Percentiles rank a stretch among this genome's conserved stretches.
Conservation (phyloP, 2,113 vertebrate genomes). For the Ailuropoda melanoleuca region DNA sequence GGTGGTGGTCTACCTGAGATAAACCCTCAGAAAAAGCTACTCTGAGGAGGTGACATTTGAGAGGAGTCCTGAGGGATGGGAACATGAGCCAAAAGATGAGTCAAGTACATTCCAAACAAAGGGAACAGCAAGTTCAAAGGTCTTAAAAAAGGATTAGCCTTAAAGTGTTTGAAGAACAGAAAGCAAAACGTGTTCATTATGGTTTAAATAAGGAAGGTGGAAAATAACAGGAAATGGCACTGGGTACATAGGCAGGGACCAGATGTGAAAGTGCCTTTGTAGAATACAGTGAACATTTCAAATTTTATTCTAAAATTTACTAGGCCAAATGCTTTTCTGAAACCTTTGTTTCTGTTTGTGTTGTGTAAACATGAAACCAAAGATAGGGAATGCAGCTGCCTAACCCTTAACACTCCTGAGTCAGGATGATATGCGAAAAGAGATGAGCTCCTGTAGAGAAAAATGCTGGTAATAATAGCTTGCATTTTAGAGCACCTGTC, state of each 20-base stretch:
- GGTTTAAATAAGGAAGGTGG: background rate
- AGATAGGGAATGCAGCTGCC: background rate
- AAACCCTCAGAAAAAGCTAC: background rate
- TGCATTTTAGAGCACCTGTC: constrained; percentile 17
- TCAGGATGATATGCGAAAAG: background rate
- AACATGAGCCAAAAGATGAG: background rate
- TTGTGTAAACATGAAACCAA: background rate
- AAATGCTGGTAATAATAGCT: constrained; percentile 27
- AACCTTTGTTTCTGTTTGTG: background rate
- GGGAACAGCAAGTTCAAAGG: background rate
- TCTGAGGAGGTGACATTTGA: background rate
- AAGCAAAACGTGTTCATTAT: background rate
- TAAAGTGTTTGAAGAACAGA: background rate
- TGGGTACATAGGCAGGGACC: background rate
- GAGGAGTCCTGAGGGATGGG: background rate
- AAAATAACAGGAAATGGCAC: background rate
- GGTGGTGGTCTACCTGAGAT: background rate
- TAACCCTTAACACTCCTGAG: constrained; percentile 3
- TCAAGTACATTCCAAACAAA: background rate
- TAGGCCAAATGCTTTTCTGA: background rate
- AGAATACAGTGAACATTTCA: background rate
- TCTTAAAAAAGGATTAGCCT: background rate
- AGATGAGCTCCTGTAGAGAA: constrained; percentile 46
- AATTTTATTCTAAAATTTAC: background rate
- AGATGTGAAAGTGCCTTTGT: background rate